phyloP scores from a whole-genome alignment of 2,797 vertebrate species.

The Centroberyx gerrardi region DNA sequence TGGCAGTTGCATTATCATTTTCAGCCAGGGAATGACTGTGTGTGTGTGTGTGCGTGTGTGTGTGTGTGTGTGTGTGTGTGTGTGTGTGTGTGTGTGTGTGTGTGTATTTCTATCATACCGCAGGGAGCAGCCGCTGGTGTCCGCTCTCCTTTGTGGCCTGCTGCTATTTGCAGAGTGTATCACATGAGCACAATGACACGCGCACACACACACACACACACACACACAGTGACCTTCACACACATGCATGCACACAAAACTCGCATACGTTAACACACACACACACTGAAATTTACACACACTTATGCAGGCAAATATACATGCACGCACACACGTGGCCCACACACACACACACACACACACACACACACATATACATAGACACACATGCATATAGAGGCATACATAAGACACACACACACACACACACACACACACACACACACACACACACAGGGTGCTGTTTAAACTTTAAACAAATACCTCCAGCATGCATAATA shows the following conservation, averaged over 20 bases:
- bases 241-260: conserved; percentile 11
- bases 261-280: conserved; percentile 16
- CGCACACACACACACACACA: conserved; percentile 28
- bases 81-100: conserved; percentile 41
- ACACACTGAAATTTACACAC: conserved; percentile 45
- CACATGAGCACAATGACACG: conserved; percentile 65
- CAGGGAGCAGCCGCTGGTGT: conserved; percentile 63
- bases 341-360: neutral
- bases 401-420: too few species aligned
- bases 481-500: conserved; percentile 46
- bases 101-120: conserved; percentile 68
- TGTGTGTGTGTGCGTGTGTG: neutral
- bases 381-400: neutral
- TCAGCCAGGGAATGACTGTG: conserved; percentile 20
- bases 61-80: conserved; percentile 13
- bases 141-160: conserved; percentile 59
- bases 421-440: neutral
- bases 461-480: conserved; percentile 74
- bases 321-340: neutral
- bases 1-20: conserved; percentile 38
- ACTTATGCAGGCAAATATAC: conserved; percentile 48
- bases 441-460: conserved; percentile 26
- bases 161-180: conserved; percentile 76
- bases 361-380: conserved; percentile 7
- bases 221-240: conserved; percentile 43